A percentile compares a stretch with the other conserved stretches of the same genome.
Conservation (phyloP, 2,888 invertebrate genomes). For the Stomorhina lunata region DNA sequence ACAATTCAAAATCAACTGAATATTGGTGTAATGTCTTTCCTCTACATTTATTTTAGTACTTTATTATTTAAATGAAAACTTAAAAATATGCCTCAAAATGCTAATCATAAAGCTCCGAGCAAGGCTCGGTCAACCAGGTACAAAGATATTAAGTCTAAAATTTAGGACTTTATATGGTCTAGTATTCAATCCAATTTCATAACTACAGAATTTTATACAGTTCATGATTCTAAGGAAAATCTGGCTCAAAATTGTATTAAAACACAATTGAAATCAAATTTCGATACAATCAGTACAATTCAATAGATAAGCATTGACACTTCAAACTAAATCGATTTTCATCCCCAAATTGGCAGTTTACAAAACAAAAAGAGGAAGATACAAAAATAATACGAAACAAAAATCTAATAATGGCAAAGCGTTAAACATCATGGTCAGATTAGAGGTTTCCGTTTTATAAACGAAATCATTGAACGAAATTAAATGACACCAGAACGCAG, state of each 20-base stretch:
- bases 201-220: too few species aligned
- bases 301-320: background rate
- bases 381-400: background rate
- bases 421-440: conserved; percentile 74
- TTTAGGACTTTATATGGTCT: too few species aligned
- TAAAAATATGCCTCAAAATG: too few species aligned
- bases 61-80: too few species aligned
- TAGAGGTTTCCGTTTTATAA: conserved; percentile 77
- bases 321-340: conserved; percentile 68
- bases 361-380: conserved; percentile 65
- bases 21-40: too few species aligned
- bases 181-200: too few species aligned
- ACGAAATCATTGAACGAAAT: conserved; percentile 75
- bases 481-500: conserved; percentile 75
- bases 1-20: too few species aligned
- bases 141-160: too few species aligned
- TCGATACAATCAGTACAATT: background rate
- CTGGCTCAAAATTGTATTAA: background rate
- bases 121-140: too few species aligned
- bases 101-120: too few species aligned
- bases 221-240: too few species aligned
- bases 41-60: too few species aligned
- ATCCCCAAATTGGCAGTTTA: conserved; percentile 71
- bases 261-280: background rate
- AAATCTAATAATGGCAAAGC: conserved; percentile 36